Conservation (phyloP, 2,113 vertebrate genomes). For the Protobothrops flavoviridis region DNA sequence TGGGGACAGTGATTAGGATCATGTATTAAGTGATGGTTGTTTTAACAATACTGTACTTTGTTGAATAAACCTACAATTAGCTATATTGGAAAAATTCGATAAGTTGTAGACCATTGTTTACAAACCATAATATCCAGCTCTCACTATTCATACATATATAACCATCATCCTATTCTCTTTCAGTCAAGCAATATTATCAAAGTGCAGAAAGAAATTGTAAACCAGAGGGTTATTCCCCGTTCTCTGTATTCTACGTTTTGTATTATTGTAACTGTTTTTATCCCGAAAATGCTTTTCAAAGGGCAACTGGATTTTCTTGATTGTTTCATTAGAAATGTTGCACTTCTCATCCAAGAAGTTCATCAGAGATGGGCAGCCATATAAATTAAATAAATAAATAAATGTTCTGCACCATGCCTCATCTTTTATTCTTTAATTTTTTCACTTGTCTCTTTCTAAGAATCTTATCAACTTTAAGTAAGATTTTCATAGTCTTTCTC, state of each 20-base stretch:
- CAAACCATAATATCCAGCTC: background rate
- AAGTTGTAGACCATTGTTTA: background rate
- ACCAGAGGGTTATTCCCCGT: background rate
- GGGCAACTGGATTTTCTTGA: background rate
- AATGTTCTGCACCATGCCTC: background rate
- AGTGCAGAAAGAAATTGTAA: background rate
- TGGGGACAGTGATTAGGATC: too few relatives aligned
- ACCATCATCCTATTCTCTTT: background rate
- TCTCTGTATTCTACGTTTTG: background rate
- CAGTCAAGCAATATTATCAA: background rate
- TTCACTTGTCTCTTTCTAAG: background rate
- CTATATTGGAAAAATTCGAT: background rate
- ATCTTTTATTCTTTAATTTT: background rate
- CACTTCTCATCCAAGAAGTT: too few relatives aligned
- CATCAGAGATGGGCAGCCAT: too few relatives aligned
- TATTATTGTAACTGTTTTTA: background rate
- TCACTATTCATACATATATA: background rate
- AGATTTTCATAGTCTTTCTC: background rate
- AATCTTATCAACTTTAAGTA: background rate
- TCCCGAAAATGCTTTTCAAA: background rate
- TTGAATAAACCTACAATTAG: background rate
- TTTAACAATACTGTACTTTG: background rate
- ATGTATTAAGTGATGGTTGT: background rate
- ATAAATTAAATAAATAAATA: background rate
- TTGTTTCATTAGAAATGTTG: too few relatives aligned